Evolutionary conservation across 2,888 invertebrate species (phyloP).

Genomic region (Plagodis dolabraria): DNA sequence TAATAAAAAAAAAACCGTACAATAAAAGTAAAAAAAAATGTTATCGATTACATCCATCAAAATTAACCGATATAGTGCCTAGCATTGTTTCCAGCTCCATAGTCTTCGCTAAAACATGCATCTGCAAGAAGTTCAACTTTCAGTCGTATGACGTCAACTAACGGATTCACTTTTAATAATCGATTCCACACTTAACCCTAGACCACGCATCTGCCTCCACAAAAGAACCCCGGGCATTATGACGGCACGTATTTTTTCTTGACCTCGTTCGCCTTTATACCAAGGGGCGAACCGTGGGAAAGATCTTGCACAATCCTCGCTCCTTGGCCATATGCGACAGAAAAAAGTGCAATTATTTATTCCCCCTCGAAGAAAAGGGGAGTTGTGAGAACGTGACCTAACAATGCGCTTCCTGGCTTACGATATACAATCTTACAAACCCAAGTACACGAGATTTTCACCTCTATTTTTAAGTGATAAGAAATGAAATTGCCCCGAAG

Average conservation of each 20-base stretch:
- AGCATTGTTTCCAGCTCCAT: too few relatives aligned
- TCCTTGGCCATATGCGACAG: conserved; percentile 84
- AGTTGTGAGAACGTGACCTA: conserved; percentile 85
- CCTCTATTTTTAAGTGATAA: conserved; percentile 52
- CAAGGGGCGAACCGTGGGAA: conserved; percentile 83
- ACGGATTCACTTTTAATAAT: conserved; percentile 70
- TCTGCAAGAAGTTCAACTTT: background rate
- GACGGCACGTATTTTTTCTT: conserved; percentile 82
- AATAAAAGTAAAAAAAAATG: too few relatives aligned
- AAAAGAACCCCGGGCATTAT: conserved; percentile 78
- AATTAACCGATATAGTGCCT: too few relatives aligned
- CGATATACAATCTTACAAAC: conserved; percentile 69
- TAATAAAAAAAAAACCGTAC: too few relatives aligned
- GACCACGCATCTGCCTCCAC: conserved; percentile 78
- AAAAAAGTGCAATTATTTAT: conserved; percentile 85
- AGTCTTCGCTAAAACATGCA: background rate
- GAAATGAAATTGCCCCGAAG: conserved; percentile 27
- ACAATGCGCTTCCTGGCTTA: conserved; percentile 85
- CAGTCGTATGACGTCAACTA: conserved; percentile 54
- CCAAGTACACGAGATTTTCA: conserved; percentile 58
- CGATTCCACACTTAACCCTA: conserved; percentile 79
- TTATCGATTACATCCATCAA: too few relatives aligned
- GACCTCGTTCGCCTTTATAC: conserved; percentile 79
- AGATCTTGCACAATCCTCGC: conserved; percentile 79
- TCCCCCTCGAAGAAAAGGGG: conserved; percentile 84